A percentile compares a stretch with the other conserved stretches of the same genome.
phyloP scores from a whole-genome alignment of 2,113 vertebrate species.

The Phalacrocorax aristotelis region DNA sequence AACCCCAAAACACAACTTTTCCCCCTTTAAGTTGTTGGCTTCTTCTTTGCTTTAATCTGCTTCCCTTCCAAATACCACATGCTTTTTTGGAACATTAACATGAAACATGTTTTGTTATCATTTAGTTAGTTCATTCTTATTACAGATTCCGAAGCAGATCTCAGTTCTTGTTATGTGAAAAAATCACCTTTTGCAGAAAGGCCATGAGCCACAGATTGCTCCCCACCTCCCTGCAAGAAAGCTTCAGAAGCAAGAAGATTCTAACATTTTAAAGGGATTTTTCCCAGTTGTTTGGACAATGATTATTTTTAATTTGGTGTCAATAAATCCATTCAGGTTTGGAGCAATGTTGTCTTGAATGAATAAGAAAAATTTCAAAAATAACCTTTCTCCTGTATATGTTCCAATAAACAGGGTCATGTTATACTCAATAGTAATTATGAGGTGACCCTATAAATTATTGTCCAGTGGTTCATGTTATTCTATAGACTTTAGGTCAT shows the following conservation, averaged over 20 bases:
- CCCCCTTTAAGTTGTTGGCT: not conserved
- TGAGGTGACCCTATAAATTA: constrained; percentile 26
- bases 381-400: not conserved
- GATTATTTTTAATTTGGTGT: not conserved
- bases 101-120: not conserved
- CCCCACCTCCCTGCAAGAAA: not conserved
- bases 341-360: not conserved
- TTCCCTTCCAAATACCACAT: not conserved
- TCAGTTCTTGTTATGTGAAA: not conserved
- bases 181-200: not conserved
- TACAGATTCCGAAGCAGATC: not conserved
- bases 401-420: not conserved
- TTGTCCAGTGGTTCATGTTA: constrained; percentile 38
- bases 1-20: not conserved
- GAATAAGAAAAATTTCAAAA: not conserved
- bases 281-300: not conserved
- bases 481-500: constrained; percentile 46
- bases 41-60: not conserved
- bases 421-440: constrained; percentile 10
- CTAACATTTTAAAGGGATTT: not conserved
- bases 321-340: not conserved
- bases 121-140: not conserved
- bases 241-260: not conserved
- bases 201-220: not conserved
- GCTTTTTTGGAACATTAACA: not conserved